Evolutionary conservation across 2,888 invertebrate genomes (phyloP).

Genomic region (Amiota minor): DNA sequence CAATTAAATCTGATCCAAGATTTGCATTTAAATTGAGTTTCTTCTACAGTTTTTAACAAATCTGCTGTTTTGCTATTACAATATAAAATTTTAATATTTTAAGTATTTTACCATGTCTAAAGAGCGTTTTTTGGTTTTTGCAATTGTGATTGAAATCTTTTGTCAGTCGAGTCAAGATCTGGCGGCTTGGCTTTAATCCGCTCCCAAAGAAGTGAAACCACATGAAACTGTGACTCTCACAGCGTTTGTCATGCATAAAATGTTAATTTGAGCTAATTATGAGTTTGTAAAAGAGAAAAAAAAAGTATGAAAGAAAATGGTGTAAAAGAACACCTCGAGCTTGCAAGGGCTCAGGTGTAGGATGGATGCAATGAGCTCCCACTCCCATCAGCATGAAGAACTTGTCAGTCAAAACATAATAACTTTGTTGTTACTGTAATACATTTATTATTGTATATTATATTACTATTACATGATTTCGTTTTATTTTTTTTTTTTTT

Average conservation of each 20-base stretch:
- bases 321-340: neutral
- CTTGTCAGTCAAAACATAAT: neutral
- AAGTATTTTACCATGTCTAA: constrained; percentile 19
- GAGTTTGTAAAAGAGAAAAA: constrained; percentile 29
- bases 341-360: neutral
- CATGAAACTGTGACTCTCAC: too few species aligned
- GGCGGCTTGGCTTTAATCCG: too few species aligned
- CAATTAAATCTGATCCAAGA: too few species aligned
- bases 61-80: too few species aligned
- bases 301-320: neutral
- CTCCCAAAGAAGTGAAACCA: too few species aligned
- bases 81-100: neutral
- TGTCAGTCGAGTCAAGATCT: too few species aligned
- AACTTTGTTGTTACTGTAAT: neutral
- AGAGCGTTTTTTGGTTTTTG: neutral
- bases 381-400: too few species aligned
- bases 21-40: too few species aligned
- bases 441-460: neutral
- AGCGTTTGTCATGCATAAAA: constrained; percentile 31
- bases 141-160: too few species aligned
- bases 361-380: neutral
- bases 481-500: neutral
- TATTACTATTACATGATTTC: neutral
- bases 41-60: too few species aligned
- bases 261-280: constrained; percentile 73